Percentiles rank a stretch among this genome's conserved stretches.
phyloP scores from a whole-genome alignment of 2,888 invertebrate species.

The Ennomos quercinarius region DNA sequence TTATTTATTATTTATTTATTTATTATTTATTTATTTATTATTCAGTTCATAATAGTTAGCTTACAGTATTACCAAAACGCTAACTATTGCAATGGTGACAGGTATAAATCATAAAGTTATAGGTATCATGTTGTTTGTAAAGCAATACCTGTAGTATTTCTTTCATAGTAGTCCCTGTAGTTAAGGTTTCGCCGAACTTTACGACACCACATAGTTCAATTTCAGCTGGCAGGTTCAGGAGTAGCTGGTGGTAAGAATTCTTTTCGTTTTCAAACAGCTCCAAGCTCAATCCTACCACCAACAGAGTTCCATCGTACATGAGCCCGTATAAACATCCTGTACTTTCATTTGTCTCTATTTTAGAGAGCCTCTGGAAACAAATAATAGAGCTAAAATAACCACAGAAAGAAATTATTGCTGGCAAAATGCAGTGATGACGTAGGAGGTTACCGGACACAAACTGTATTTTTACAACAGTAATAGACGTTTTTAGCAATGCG shows the following conservation, averaged over 20 bases:
- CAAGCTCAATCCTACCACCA: constrained; percentile 89
- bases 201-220: constrained; percentile 91
- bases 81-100: too few species aligned
- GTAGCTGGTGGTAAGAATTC: constrained; percentile 79
- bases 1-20: too few species aligned
- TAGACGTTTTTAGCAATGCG: not conserved
- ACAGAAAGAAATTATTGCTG: constrained; percentile 20
- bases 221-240: constrained; percentile 90
- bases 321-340: constrained; percentile 91
- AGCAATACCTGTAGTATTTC: constrained; percentile 82
- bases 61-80: too few species aligned
- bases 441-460: constrained; percentile 43
- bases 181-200: constrained; percentile 86
- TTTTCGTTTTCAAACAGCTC: constrained; percentile 86
- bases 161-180: constrained; percentile 86
- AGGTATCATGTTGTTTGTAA: too few species aligned
- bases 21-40: too few species aligned
- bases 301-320: constrained; percentile 89
- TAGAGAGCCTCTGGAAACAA: constrained; percentile 87
- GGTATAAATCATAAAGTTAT: too few species aligned
- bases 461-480: not conserved
- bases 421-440: constrained; percentile 59
- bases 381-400: constrained; percentile 3
- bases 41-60: too few species aligned
- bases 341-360: constrained; percentile 85